Conservation (phyloP, 2,888 invertebrate species). For the Saturnia pavonia region DNA sequence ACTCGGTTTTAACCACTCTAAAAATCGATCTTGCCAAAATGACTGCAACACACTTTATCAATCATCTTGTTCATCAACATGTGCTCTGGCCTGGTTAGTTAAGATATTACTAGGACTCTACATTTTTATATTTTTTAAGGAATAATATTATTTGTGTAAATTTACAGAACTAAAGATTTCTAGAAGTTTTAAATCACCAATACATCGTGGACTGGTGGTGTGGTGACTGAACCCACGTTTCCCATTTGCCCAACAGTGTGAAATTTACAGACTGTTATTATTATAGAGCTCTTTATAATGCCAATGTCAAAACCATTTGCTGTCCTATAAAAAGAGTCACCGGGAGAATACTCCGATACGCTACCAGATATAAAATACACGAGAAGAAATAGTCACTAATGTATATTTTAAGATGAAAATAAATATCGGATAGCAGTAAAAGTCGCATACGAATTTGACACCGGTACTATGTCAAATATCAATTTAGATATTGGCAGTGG, state of each 20-base stretch:
- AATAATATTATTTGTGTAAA: background rate
- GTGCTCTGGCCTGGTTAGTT: background rate
- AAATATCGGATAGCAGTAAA: slow-evolving; percentile 51
- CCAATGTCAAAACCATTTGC: background rate
- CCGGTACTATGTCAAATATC: slow-evolving; percentile 60
- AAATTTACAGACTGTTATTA: background rate
- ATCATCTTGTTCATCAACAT: too few relatives aligned
- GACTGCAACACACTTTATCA: too few relatives aligned
- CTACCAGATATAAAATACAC: slow-evolving; percentile 31
- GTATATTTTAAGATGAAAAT: slow-evolving; percentile 48
- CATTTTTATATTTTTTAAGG: background rate
- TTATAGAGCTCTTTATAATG: background rate
- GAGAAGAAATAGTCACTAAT: slow-evolving; percentile 41
- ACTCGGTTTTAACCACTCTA: too few relatives aligned
- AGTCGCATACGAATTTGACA: slow-evolving; percentile 47
- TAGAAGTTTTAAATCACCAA: too few relatives aligned
- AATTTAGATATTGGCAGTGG: slow-evolving; percentile 58
- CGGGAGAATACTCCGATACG: slow-evolving; percentile 7
- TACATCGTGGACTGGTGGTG: too few relatives aligned
- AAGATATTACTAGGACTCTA: background rate
- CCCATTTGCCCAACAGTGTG: background rate
- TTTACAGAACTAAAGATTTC: too few relatives aligned
- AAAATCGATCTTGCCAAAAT: too few relatives aligned
- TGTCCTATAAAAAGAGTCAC: background rate
- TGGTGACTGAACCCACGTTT: too few relatives aligned